Percentiles rank a stretch among this genome's conserved stretches.
Conservation (phyloP, 2,888 invertebrate species). For the Andrena marginata region DNA sequence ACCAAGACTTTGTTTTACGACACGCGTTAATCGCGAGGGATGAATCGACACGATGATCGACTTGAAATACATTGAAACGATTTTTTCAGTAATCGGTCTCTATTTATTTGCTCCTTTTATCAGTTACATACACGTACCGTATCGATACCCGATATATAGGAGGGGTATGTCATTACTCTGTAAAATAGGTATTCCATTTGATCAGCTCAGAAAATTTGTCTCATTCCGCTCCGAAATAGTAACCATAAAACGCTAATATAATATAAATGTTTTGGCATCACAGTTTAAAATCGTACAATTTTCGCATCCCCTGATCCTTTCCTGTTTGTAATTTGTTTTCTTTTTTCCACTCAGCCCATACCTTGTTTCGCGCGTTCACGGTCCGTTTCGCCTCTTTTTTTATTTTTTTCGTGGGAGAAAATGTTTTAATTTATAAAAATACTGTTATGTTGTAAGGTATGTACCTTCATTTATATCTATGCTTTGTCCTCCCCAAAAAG, state of each 20-base stretch:
- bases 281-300: conserved; percentile 72
- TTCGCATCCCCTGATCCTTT: conserved; percentile 37
- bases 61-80: conserved; percentile 62
- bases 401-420: conserved; percentile 60
- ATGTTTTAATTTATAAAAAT: conserved; percentile 71
- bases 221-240: conserved; percentile 65
- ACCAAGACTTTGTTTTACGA: conserved; percentile 55
- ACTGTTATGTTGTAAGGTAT: conserved; percentile 65
- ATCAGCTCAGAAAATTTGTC: conserved; percentile 67
- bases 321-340: conserved; percentile 26
- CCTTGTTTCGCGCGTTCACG: conserved; percentile 20
- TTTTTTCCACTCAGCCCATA: conserved; percentile 31
- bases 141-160: conserved; percentile 73
- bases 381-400: conserved; percentile 36
- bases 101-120: conserved; percentile 71
- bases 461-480: conserved; percentile 55
- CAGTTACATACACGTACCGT: conserved; percentile 75
- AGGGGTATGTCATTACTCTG: conserved; percentile 77
- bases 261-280: conserved; percentile 75
- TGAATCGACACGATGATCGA: conserved; percentile 54
- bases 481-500: conserved; percentile 49
- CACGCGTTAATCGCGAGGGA: conserved; percentile 51
- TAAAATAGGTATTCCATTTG: conserved; percentile 76
- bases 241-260: conserved; percentile 70
- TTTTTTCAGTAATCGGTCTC: conserved; percentile 66